Conservation (phyloP, 2,888 invertebrate species). For the Chrysotoxum bicinctum region DNA sequence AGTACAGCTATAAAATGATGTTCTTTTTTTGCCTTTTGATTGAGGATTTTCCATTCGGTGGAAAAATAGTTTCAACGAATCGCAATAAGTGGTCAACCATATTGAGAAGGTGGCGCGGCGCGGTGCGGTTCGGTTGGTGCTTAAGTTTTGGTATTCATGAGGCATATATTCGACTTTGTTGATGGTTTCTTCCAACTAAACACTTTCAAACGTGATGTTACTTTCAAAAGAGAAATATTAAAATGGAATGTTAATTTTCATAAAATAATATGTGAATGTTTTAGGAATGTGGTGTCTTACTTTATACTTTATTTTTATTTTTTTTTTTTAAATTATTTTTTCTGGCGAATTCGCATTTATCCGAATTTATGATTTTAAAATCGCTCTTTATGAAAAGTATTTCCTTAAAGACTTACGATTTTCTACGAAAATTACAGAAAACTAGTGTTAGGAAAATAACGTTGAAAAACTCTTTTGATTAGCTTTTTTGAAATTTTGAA, state of each 20-base stretch:
- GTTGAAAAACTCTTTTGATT: too few species aligned
- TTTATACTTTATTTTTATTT: too few species aligned
- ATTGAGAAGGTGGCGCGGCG: slow-evolving; percentile 18
- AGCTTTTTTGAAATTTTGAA: too few species aligned
- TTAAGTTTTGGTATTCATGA: slow-evolving; percentile 20
- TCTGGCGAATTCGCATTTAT: too few species aligned
- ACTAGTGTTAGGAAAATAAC: too few species aligned
- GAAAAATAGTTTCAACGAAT: slow-evolving; percentile 21
- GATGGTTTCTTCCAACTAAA: background rate
- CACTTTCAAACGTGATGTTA: background rate
- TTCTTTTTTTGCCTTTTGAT: background rate
- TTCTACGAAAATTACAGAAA: too few species aligned
- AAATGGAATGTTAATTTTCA: background rate
- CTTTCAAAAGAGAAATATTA: background rate
- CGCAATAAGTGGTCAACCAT: slow-evolving; percentile 30
- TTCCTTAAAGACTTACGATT: too few species aligned
- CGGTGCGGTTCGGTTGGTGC: background rate
- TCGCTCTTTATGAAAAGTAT: too few species aligned
- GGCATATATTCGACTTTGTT: background rate
- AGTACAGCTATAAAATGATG: slow-evolving; percentile 2
- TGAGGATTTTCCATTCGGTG: slow-evolving; percentile 27
- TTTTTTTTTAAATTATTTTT: too few species aligned
- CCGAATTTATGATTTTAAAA: too few species aligned
- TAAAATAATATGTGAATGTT: background rate
- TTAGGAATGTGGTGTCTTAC: background rate